Evolutionary conservation across 2,797 vertebrate genomes (phyloP).

Genomic region (Graptemys geographica): DNA sequence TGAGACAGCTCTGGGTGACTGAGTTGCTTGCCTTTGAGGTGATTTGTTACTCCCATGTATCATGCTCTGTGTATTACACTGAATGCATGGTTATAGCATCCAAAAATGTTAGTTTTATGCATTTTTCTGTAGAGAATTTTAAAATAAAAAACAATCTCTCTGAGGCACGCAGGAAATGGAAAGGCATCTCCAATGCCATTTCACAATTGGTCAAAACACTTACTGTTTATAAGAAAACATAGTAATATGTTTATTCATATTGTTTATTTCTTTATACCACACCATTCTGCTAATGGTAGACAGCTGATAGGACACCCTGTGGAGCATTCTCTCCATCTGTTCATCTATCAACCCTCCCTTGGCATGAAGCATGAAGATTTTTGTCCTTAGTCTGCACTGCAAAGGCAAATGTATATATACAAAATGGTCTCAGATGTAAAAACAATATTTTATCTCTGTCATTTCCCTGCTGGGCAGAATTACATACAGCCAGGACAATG

Average conservation of each 20-base stretch:
- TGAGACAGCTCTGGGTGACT: conserved; percentile 40
- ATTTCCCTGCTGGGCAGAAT: not conserved
- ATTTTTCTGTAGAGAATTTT: not conserved
- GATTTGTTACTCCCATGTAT: not conserved
- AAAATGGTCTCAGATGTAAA: not conserved
- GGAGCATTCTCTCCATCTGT: conserved; percentile 61
- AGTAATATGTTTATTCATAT: conserved; percentile 21
- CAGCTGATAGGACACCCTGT: conserved; percentile 37
- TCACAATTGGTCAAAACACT: not conserved
- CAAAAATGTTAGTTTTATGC: not conserved
- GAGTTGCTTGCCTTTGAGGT: conserved; percentile 5
- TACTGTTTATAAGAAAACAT: conserved; percentile 10
- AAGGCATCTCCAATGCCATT: not conserved
- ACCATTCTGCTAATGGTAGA: conserved; percentile 32
- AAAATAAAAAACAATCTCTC: conserved; percentile 21
- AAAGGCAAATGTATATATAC: conserved; percentile 26
- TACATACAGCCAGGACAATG: not conserved
- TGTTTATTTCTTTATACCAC: conserved; percentile 28
- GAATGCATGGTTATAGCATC: not conserved
- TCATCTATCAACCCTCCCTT: conserved; percentile 47
- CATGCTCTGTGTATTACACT: not conserved
- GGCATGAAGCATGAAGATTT: not conserved
- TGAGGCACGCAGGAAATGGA: not conserved
- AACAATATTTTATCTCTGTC: not conserved
- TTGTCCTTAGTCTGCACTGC: conserved; percentile 21